phyloP scores from a whole-genome alignment of 2,888 invertebrate genomes.

The Diplazon laetatorius region DNA sequence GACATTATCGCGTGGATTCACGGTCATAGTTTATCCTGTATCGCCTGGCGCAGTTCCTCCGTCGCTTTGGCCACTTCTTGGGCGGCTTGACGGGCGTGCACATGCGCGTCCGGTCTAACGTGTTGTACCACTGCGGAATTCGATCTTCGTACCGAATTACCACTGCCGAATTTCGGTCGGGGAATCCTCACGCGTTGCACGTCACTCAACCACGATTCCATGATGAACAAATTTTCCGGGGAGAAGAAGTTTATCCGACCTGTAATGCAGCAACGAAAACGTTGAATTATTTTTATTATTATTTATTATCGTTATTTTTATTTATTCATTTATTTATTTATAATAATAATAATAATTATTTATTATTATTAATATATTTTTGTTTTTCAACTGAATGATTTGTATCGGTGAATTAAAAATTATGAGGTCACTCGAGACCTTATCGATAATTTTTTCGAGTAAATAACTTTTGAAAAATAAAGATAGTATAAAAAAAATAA shows the following conservation, averaged over 20 bases:
- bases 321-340: too few species aligned
- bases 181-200: conserved; percentile 93
- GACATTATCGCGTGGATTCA: not conserved
- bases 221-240: conserved; percentile 74
- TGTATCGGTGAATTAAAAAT: too few species aligned
- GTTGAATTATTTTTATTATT: not conserved
- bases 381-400: too few species aligned
- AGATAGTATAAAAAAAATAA: not conserved
- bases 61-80: conserved; percentile 87
- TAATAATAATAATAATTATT: too few species aligned
- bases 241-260: not conserved
- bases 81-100: conserved; percentile 80
- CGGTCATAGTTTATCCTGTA: conserved; percentile 90
- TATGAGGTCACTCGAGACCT: too few species aligned
- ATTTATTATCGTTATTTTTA: too few species aligned
- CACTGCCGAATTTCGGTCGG: conserved; percentile 90
- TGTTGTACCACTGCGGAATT: conserved; percentile 85
- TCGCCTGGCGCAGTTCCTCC: conserved; percentile 89
- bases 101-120: conserved; percentile 83
- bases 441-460: too few species aligned
- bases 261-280: not conserved
- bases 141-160: conserved; percentile 82
- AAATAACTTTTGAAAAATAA: not conserved
- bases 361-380: too few species aligned
- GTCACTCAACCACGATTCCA: conserved; percentile 94